Base-by-base conservation (phyloP, 2,113 vertebrate genomes). In the Pomatorhinus ruficollis region DNA sequence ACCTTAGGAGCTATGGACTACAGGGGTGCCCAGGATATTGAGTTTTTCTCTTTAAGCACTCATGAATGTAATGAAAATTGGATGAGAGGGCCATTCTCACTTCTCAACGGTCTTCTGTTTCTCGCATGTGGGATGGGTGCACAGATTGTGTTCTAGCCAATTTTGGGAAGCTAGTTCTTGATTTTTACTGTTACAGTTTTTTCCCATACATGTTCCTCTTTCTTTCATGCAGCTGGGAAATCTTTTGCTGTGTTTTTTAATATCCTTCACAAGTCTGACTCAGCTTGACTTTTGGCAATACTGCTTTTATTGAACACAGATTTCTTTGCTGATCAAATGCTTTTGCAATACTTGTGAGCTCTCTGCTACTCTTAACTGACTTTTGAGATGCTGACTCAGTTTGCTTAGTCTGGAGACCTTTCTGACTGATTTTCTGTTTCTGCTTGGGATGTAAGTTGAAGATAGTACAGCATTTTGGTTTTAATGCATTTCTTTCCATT, bases 351-450 rank as follows among this genome's bases (percentile, higher is more conserved):
- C 35, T 88, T 89, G 50, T 74, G 90, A 92, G 42, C 39, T 78
- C 42, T 86, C 72, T 95, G 89, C 54, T 83, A 21, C 71, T 86
- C 68, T 63, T 89, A 66, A 47, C 47, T 28, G 68, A 89, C 37
- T 90, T 90, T 59, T 92, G 71, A 95, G 39, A 47, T 92, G 94
- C 91, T 95, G 90, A 95, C 83, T 95, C 92, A 93, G 83, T 86
- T 92, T 86, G 8, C 80, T 90, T 56, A 83, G 18, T 50, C 72
- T 95, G 71, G 60, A 95, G 79, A 30, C 76, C 27, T 95, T 86
- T 54, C 35, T 81, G 60, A 89, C 49, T 78, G n/a, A 63, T 92
- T 81, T 93, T 83, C 14, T 86, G 27, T 74, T 90, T 69, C 56
- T 74, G 33, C 50, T 79, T 83, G 64, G 42, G 42, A 59, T 74